Evolutionary conservation across 2,797 vertebrate species (phyloP).

Genomic region (Enteromius thamalakanensis): DNA sequence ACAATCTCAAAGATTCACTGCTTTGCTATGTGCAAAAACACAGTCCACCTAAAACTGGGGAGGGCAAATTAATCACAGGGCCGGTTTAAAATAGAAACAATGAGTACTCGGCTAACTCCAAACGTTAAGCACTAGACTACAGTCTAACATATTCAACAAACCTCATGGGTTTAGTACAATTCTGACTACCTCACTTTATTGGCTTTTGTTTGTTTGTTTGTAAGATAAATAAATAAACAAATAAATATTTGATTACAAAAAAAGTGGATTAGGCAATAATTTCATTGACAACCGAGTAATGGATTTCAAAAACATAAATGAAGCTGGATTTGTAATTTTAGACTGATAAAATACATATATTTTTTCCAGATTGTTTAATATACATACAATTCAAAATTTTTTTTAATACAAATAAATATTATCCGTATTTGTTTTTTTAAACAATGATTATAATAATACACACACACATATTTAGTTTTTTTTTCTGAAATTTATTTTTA

Average conservation of each 20-base stretch:
- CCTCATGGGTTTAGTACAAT: background rate
- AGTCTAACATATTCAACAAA: background rate
- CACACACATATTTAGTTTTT: background rate
- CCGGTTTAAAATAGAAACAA: conserved; percentile 4
- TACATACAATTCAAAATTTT: background rate
- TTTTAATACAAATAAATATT: too few species aligned
- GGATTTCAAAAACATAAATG: background rate
- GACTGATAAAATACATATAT: too few species aligned
- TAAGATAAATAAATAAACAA: too few species aligned
- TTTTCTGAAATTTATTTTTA: background rate
- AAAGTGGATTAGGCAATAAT: background rate
- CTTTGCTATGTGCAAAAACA: conserved; percentile 21
- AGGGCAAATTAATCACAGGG: conserved; percentile 3
- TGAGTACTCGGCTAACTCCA: background rate
- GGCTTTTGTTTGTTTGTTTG: background rate
- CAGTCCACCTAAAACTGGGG: background rate
- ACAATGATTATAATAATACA: too few species aligned
- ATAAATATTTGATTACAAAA: background rate
- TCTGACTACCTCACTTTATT: background rate
- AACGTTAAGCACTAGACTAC: background rate
- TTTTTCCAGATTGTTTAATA: too few species aligned
- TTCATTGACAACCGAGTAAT: background rate
- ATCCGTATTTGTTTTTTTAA: too few species aligned
- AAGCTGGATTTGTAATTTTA: background rate
- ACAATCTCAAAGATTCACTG: conserved; percentile 23